A percentile compares a stretch with the other conserved stretches of the same genome.
Evolutionary conservation across 2,113 vertebrate species (phyloP).

Genomic region (Xyliphius kryptos): DNA sequence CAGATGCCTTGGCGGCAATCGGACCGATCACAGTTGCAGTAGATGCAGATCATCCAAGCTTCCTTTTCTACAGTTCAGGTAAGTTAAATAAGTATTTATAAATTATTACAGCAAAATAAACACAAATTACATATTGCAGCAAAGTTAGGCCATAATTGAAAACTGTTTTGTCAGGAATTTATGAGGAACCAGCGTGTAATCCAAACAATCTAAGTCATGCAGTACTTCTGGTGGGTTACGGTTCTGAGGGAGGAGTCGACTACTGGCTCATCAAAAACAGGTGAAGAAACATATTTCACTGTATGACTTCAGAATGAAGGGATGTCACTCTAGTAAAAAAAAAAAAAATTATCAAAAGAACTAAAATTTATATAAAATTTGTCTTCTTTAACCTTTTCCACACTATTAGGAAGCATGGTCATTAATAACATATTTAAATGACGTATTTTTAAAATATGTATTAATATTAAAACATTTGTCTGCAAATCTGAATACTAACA

Average conservation of each 20-base stretch:
- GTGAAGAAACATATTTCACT: slow-evolving; percentile 33
- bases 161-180: slow-evolving; percentile 56
- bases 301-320: too few relatives aligned
- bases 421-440: too few relatives aligned
- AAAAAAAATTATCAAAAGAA: too few relatives aligned
- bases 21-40: slow-evolving; percentile 69
- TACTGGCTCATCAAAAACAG: slow-evolving; percentile 75
- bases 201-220: slow-evolving; percentile 64
- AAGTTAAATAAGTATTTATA: not conserved
- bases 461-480: too few relatives aligned
- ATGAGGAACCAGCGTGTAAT: slow-evolving; percentile 61
- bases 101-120: not conserved
- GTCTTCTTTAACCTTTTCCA: too few relatives aligned
- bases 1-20: slow-evolving; percentile 64
- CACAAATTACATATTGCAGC: not conserved
- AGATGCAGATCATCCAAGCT: slow-evolving; percentile 66
- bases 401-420: too few relatives aligned
- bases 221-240: slow-evolving; percentile 65
- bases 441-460: too few relatives aligned
- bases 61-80: slow-evolving; percentile 73
- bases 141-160: not conserved
- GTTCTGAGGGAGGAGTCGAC: slow-evolving; percentile 59
- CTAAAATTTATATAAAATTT: too few relatives aligned
- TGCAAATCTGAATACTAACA: too few relatives aligned
- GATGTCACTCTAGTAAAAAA: too few relatives aligned